Percentiles rank a stretch among this genome's conserved stretches.
phyloP scores from a whole-genome alignment of 2,888 invertebrate species.

The Chalcosyrphus nemorum region DNA sequence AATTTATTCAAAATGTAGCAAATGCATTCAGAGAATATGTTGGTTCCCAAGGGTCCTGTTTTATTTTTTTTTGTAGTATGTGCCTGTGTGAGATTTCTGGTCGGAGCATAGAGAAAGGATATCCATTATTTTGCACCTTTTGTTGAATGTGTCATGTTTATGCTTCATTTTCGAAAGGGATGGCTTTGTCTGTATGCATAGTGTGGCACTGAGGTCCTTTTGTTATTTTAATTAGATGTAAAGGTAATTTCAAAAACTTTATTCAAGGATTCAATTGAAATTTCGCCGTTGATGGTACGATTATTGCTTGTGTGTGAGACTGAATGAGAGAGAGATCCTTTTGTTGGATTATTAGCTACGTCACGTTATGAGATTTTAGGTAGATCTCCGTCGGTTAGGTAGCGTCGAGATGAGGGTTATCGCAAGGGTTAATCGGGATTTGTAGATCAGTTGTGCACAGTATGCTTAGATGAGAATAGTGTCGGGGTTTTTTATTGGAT shows the following conservation, averaged over 20 bases:
- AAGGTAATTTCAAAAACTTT: slow-evolving; percentile 63
- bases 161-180: slow-evolving; percentile 69
- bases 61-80: no score
- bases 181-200: slow-evolving; percentile 19
- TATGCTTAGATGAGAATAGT: slow-evolving; percentile 30
- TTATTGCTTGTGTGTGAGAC: slow-evolving; percentile 45
- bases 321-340: slow-evolving; percentile 39
- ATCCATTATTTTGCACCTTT: slow-evolving; percentile 66
- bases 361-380: slow-evolving; percentile 23
- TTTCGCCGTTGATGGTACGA: slow-evolving; percentile 37
- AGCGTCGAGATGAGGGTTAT: slow-evolving; percentile 33
- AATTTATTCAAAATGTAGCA: slow-evolving; percentile 30
- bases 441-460: slow-evolving; percentile 58
- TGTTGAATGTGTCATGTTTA: slow-evolving; percentile 74
- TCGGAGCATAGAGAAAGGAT: slow-evolving; percentile 1
- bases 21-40: slow-evolving; percentile 6
- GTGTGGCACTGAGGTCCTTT: slow-evolving; percentile 45
- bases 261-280: slow-evolving; percentile 68
- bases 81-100: slow-evolving; percentile 1
- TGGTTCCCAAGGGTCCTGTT: slow-evolving; percentile 37
- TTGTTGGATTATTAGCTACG: slow-evolving; percentile 64
- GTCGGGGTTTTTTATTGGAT: not conserved
- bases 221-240: slow-evolving; percentile 71
- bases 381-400: slow-evolving; percentile 51
- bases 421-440: slow-evolving; percentile 44